Evolutionary conservation across 2,797 vertebrate species (phyloP).

Genomic region (Bucorvus abyssinicus): DNA sequence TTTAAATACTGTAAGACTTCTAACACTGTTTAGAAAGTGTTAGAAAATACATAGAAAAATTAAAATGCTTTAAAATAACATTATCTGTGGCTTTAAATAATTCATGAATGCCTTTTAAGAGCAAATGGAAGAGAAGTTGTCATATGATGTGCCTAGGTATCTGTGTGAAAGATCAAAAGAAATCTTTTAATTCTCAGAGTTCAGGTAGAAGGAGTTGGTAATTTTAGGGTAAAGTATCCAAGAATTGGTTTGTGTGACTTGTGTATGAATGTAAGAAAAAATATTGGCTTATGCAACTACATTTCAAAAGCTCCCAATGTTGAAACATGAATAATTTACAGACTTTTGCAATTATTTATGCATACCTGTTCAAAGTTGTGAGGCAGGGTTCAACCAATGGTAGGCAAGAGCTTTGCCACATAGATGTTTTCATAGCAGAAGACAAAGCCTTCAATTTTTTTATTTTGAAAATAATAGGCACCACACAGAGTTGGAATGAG

Average conservation of each 20-base stretch:
- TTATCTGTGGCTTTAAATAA: not conserved
- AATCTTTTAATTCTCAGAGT: not conserved
- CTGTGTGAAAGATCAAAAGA: not conserved
- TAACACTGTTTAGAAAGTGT: not conserved
- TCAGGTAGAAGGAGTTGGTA: not conserved
- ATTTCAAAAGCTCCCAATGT: not conserved
- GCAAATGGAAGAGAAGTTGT: not conserved
- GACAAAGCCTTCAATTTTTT: not conserved
- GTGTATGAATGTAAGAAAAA: not conserved
- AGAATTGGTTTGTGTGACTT: not conserved
- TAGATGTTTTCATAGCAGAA: not conserved
- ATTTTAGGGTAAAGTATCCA: not conserved
- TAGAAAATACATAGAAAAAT: not conserved
- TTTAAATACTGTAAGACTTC: not conserved
- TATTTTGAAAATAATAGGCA: not conserved
- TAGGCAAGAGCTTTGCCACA: not conserved
- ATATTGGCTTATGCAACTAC: not conserved
- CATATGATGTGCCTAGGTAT: not conserved
- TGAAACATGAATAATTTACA: not conserved
- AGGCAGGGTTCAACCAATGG: not conserved
- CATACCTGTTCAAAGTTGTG: not conserved
- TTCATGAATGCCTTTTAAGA: not conserved
- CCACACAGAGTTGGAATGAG: not conserved
- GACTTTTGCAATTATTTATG: not conserved
- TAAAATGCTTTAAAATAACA: not conserved